Evolutionary conservation across 2,113 vertebrate species (phyloP), one percentile per base, ranked within the genome.

Genomic region (Cyanoramphus novaezelandiae): DNA sequence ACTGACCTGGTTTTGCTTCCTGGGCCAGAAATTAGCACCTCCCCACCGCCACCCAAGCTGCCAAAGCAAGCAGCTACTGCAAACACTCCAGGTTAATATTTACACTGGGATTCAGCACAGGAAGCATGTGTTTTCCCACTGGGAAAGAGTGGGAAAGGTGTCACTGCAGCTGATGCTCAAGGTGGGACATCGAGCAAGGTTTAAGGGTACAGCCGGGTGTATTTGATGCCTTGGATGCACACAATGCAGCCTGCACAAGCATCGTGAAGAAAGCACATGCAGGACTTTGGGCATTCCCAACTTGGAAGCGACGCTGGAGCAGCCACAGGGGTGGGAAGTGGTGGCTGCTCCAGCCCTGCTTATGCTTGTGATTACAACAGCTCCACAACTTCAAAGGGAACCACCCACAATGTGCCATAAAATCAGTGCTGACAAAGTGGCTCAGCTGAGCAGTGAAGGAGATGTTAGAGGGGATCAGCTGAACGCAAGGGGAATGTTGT

Each of bases 31-130:
- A 31, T 70, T 13, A 49, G 53, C 75, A 67, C 52, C 68, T 81
- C 52, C 79, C 69, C 75, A 8, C 72, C 59, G 21, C 41, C 57
- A 18, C 27, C 44, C 62, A 18, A 27, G 60, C 2, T 88, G 92
- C 95, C 95, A 94, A 92, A 88, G 79, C 28, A 77, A 93, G 83
- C 92, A 88, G 79, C 75, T 82, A 28, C 27, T 82, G 83, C 87
- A 88, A 85, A 82, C 20, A 72, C 70, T 60, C 17, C 1, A 78
- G 80, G 55, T 85, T 74, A 78, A 53, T 82, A 69, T 88, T 96
- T 63, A 60, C 60, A 49, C 7, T 74, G 17, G 71, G 64, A 78
- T 60, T 46, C 21, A 9, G 80, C 1, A 10, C 75, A 79, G 93
- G 92, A 94, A 92, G 76, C 17, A 0, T 9, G 41, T 37, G 78